Base-by-base conservation (phyloP, 2,888 invertebrate genomes). In the Tryphoninae sp. region DNA sequence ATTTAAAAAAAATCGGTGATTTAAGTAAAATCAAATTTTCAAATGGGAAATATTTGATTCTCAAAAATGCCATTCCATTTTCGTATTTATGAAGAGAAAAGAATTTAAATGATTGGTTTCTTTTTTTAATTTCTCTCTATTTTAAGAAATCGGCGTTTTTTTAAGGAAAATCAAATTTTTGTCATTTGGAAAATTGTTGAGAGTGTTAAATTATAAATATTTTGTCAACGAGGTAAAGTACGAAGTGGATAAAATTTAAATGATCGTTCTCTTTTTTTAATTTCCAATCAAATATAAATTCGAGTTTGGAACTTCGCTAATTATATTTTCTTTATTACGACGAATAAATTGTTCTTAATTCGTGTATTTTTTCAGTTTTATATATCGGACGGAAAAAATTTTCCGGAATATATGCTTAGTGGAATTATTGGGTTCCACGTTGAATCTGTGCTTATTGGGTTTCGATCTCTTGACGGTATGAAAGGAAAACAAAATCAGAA, bases 401-500 rank as follows among this genome's bases (percentile, higher is more conserved):
- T 45, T 85, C 3, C 80, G 76, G 0, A 78, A 81, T 16, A 84
- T 85, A 49, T 83, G 76, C 61, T 76, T 86, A 0, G 80, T 85
- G 0, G 86, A 86, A 62, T 58, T 86, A 11, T 19, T 84, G 22
- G 85, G 85, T 0, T 80, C 83, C 33, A 84, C 85, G 2, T 69
- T 81, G 2, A 82, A 80, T 42, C 81, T 86, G 22, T 86, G 86
- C 55, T 49, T 86, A 6, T 64, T 86, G 7, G 86, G 84, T 40
- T 86, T 78, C 19, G 69, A 65, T n/a, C 9, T 71, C 16, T 58
- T 80, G 8, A 49, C 53, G 62, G 74, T 74, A 61, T 0, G 33
- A n/a, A 16, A 51, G 51, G 51, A 13, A 11, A 2, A 49, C 13
- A n/a, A 51, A 51, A 51, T 51, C 16, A 1, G 9, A 16, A 64